Evolutionary conservation across 2,113 vertebrate genomes (phyloP).

Genomic region (Tachuris rubrigastra): DNA sequence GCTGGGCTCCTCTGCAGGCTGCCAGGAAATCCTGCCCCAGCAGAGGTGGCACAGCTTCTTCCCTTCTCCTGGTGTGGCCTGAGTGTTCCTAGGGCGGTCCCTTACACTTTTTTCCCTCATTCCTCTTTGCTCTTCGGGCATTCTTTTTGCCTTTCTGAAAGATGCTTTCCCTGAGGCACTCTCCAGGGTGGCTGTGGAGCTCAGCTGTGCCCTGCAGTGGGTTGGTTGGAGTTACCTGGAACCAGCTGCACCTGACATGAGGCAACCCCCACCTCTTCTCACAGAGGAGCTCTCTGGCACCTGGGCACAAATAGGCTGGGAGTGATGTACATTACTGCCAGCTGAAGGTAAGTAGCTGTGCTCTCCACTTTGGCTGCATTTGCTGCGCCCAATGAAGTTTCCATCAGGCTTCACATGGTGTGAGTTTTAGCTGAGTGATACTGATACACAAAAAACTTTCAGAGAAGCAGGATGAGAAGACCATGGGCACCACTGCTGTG

Average conservation of each 20-base stretch:
- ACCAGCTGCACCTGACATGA: accelerated
- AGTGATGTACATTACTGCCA: accelerated
- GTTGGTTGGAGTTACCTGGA: background rate
- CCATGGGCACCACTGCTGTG: accelerated
- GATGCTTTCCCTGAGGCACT: accelerated
- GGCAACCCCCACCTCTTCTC: accelerated
- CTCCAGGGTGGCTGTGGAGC: accelerated
- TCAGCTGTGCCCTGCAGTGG: background rate
- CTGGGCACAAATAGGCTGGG: no score
- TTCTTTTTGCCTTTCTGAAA: background rate
- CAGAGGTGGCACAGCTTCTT: accelerated
- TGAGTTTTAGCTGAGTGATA: background rate
- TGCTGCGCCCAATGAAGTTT: background rate
- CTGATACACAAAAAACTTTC: background rate
- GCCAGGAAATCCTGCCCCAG: accelerated
- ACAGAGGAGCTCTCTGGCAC: background rate
- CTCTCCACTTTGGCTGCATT: accelerated
- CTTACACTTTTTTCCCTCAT: background rate
- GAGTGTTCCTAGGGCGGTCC: background rate
- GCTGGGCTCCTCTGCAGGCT: accelerated
- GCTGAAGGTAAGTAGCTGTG: accelerated
- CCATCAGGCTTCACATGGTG: background rate
- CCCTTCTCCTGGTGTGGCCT: background rate
- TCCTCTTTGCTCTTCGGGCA: background rate
- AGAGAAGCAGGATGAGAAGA: background rate